phyloP scores from a whole-genome alignment of 2,888 invertebrate genomes.

The Neoascia interrupta region DNA sequence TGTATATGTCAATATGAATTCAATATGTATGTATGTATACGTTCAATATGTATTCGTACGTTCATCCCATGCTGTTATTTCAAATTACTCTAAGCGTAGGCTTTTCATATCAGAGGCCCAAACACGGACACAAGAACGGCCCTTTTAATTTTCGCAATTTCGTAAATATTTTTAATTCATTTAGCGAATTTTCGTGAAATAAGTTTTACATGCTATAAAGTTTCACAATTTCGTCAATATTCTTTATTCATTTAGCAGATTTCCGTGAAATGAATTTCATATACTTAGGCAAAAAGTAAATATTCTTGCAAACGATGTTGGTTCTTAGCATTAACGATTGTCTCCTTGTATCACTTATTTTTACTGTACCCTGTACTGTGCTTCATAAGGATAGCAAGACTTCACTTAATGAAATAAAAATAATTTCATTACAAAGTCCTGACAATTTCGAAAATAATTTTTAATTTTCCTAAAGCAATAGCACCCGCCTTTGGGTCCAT shows the following conservation, averaged over 20 bases:
- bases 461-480: conserved; percentile 51
- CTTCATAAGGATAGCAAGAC: conserved; percentile 65
- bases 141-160: conserved; percentile 60
- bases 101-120: too few relatives aligned
- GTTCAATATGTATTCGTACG: too few relatives aligned
- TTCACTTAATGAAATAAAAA: conserved; percentile 68
- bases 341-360: conserved; percentile 21
- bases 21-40: too few relatives aligned
- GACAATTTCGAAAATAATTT: conserved; percentile 69
- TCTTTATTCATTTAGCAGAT: too few relatives aligned
- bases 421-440: conserved; percentile 50
- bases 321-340: conserved; percentile 18
- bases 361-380: conserved; percentile 14
- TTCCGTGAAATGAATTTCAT: too few relatives aligned
- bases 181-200: conserved; percentile 56
- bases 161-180: conserved; percentile 56
- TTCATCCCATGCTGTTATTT: too few relatives aligned
- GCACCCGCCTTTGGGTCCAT: conserved; percentile 12
- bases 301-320: too few relatives aligned
- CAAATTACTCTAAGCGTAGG: too few relatives aligned
- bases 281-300: too few relatives aligned
- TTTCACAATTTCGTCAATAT: too few relatives aligned
- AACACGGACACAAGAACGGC: too few relatives aligned
- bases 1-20: too few relatives aligned
- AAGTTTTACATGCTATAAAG: conserved; percentile 54